Base-by-base conservation (phyloP, 92 coral and sea anemone species). In the Epizoanthus stellaris region DNA sequence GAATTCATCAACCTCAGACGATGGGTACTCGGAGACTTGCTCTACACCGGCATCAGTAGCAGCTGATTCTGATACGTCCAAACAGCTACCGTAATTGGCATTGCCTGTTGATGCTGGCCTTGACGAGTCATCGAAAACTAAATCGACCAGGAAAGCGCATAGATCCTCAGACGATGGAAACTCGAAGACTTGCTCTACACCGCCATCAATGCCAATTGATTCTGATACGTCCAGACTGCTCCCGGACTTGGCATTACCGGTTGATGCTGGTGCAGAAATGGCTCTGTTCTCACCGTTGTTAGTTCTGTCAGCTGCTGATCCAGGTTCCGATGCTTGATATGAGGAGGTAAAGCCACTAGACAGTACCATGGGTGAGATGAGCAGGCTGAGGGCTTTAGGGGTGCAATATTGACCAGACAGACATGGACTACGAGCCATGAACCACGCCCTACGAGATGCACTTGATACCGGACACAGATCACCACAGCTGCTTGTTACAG, bases 141-240 rank as follows among this genome's bases (percentile, higher is more conserved):
- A 38, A 83, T 95, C 92, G 23, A 92, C 89, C 30, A 94, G 86
- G 23, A 92, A 88, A 85, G 86, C 82, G 67, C 94, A 89, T 17
- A 94, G 85, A 63, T 90, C 93, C 67, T 90, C 95, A 4, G 92
- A 88, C 1, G 91, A 87, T 15, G 93, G 94, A 9, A 88, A 85
- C 72, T 87, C 98, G 5, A 58, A 56, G 56, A 80, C 67, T 47
- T 85, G 56, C 15, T 69, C 80, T 7, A 43, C 21, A 49, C 71
- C 75, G 72, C 36, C 30, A 53, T 75, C n/a, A 25, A 72, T 47
- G 34, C 25, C 60, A 36, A 21, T 14, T 23, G 70, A 74, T 23
- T 56, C 67, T 20, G 23, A 52, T 39, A 5, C 10, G 17, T 13
- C 62, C 3, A 45, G 4, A 84, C 5, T 25, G 71, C 43, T 21